Evolutionary conservation across 2,888 invertebrate species (phyloP).

Genomic region (Xestia sexstrigata): DNA sequence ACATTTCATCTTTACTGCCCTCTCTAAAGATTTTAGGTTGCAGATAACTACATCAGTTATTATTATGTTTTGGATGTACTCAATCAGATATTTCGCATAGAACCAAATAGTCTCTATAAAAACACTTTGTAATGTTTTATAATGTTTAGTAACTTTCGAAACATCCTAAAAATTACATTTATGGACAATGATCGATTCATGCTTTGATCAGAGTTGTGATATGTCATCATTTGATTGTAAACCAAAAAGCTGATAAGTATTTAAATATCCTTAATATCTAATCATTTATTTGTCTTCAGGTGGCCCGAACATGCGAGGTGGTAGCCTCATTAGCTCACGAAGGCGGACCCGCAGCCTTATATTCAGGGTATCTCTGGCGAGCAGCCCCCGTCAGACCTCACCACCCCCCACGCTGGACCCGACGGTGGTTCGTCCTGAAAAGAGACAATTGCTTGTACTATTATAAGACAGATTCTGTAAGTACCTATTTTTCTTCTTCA

Average conservation of each 20-base stretch:
- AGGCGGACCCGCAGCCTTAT: conserved; percentile 91
- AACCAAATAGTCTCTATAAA: neutral
- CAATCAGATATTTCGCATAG: neutral
- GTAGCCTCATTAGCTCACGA: conserved; percentile 93
- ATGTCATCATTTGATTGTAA: neutral
- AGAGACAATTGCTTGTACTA: conserved; percentile 98
- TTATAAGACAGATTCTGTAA: conserved; percentile 96
- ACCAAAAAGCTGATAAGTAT: neutral
- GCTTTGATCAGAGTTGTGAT: neutral
- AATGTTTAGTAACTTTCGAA: neutral
- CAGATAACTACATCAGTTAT: neutral
- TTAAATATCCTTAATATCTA: neutral
- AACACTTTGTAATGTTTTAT: neutral
- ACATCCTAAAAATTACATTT: neutral
- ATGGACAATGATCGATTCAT: neutral
- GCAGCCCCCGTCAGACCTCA: conserved; percentile 89
- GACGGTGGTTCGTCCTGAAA: conserved; percentile 97
- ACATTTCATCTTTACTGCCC: conserved; percentile 29
- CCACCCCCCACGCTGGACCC: conserved; percentile 93
- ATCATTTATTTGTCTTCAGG: conserved; percentile 81
- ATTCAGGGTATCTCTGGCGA: conserved; percentile 95
- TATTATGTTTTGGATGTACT: neutral
- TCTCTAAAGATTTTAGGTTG: conserved; percentile 29
- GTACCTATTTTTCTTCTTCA: neutral
- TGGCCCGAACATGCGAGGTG: conserved; percentile 96